A percentile compares a stretch with the other conserved stretches of the same genome.
Conservation (phyloP, 2,113 vertebrate genomes). For the Connochaetes taurinus region DNA sequence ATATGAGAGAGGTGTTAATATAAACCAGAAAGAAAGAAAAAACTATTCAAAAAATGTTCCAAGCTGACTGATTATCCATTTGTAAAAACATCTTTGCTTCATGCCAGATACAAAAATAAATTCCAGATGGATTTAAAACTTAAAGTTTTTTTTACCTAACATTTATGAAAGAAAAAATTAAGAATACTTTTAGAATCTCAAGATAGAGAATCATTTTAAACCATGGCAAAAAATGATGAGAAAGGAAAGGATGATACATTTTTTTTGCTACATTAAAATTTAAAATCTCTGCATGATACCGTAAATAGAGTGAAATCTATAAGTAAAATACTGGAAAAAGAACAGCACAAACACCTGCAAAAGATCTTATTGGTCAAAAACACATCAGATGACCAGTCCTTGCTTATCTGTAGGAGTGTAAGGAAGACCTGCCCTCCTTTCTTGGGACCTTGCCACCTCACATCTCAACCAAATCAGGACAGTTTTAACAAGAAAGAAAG, state of each 20-base stretch:
- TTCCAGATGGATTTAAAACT: constrained; percentile 12
- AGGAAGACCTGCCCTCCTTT: neutral
- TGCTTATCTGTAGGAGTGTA: too few species aligned
- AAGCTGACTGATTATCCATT: neutral
- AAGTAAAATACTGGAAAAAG: neutral
- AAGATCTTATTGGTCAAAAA: neutral
- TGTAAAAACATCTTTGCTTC: neutral
- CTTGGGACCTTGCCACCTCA: neutral
- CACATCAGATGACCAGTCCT: neutral
- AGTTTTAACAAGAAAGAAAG: neutral
- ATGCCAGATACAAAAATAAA: neutral
- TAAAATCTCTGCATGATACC: neutral
- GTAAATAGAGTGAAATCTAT: neutral
- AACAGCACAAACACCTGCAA: neutral
- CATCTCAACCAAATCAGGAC: neutral
- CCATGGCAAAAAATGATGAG: neutral
- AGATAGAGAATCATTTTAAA: neutral
- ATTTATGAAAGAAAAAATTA: neutral
- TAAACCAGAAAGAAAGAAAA: neutral
- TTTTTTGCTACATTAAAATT: neutral
- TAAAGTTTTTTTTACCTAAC: neutral
- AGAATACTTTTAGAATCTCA: neutral
- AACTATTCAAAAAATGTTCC: neutral
- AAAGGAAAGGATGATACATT: neutral
- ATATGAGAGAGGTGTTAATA: neutral